Base-by-base conservation (phyloP, 2,113 vertebrate species). In the Copsychus sechellarum region DNA sequence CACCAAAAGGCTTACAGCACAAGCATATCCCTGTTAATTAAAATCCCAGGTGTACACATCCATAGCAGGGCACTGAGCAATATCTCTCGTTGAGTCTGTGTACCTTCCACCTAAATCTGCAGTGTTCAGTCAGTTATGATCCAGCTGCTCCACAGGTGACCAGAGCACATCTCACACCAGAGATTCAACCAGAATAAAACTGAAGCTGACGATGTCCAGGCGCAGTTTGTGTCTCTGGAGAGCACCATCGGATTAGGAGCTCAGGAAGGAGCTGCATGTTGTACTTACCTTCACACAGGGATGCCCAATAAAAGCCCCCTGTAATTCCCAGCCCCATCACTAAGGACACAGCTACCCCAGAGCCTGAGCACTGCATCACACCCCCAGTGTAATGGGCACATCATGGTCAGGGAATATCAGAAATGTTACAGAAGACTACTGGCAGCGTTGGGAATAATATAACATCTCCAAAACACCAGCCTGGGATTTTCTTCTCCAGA, bases 161-260 rank as follows among this genome's bases (percentile, higher is more conserved):
- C 0, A 0, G 15, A 81, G 51, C 2, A 0, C 6, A 23, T 51
- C 42, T 38, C 84, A 31, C 33, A 36, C 8, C 0, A 0, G 38
- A 91, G 38, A 38, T 36, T 43, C 51, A 50, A 9, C 7, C 1
- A 0, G 74, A 18, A 23, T 62, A 17, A 86, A 67, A 36, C 38
- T 26, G 54, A 45, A 81, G 45, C 14, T 58, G 50, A 51, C 4
- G 4, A 47, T 47, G 79, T 19, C 61, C 73, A 24, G 0, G 0
- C 0, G 0, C 22, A 22, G 43, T 2, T 20, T 20, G 29, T 42
- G 53, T 23, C 57, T 15, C 85, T 3, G 0, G n/a, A 67, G 45
- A 82, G n/a, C 38, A 60, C 48, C 3, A 0, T 11, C 0, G 0
- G 53, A 43, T 51, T 31, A 28, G 81, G 13, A 90, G 31, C 36